phyloP scores from a whole-genome alignment of 2,797 vertebrate genomes.

The Molossus molossus region DNA sequence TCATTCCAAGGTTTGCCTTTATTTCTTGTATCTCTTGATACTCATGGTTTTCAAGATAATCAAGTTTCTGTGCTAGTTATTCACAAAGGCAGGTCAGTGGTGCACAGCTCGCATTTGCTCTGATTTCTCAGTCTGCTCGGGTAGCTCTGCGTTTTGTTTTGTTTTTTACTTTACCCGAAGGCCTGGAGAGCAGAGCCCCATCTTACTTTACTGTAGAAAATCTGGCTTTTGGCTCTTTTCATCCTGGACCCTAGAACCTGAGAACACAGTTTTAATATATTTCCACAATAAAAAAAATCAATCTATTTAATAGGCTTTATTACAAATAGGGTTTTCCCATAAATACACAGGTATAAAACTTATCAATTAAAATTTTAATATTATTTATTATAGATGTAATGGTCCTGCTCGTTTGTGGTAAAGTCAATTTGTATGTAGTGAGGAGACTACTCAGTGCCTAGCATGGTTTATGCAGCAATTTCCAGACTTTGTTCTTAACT shows the following conservation, averaged over 20 bases:
- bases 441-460: background rate
- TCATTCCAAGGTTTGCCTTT: background rate
- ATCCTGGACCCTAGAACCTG: background rate
- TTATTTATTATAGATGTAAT: background rate
- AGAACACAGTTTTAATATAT: conserved; percentile 51
- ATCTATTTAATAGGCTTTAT: conserved; percentile 25
- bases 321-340: conserved; percentile 37
- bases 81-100: background rate
- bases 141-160: background rate
- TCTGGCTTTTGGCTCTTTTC: background rate
- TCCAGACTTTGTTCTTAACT: background rate
- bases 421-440: background rate
- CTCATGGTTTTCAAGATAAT: background rate
- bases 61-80: background rate
- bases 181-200: background rate
- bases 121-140: background rate
- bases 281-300: conserved; percentile 20
- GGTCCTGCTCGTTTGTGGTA: conserved; percentile 27
- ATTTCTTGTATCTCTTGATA: background rate
- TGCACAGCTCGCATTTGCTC: background rate
- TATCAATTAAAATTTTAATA: conserved; percentile 32
- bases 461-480: background rate
- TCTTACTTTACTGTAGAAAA: background rate
- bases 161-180: background rate
- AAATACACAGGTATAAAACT: conserved; percentile 35